A percentile compares a stretch with the other conserved stretches of the same genome.
These are phyloP conservation scores for Cotesia vestalis DNA, from an alignment of 1,140 invertebrate species.

Conservation along the genomic window DNA sequence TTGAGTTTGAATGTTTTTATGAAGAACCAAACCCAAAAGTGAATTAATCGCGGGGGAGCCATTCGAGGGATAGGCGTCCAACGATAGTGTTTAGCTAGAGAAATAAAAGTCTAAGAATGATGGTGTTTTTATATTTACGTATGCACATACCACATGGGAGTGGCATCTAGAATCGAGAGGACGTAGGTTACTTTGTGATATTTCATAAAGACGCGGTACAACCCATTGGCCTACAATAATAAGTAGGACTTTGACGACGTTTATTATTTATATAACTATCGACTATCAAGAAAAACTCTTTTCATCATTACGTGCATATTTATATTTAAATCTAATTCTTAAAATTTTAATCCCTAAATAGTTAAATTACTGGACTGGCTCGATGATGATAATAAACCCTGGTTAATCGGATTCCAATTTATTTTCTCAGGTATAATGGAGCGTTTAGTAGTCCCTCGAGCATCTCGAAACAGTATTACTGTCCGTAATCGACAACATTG, in stretches of 20 bases:
- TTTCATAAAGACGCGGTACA: background rate
- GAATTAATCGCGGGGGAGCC: slow-evolving; percentile 33
- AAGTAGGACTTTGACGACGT: too few species aligned
- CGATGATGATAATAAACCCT: slow-evolving; percentile 10
- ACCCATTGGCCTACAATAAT: background rate
- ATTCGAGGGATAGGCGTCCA: background rate
- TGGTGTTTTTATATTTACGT: slow-evolving; percentile 7
- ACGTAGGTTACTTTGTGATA: slow-evolving; percentile 6
- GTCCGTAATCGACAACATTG: background rate
- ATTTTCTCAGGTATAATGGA: too few species aligned
- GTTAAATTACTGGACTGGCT: too few species aligned
- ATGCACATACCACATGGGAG: slow-evolving; percentile 27
- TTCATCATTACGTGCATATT: background rate
- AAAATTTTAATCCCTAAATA: too few species aligned
- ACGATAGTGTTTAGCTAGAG: slow-evolving; percentile 9
- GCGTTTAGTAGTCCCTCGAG: background rate
- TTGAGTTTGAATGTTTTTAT: slow-evolving; percentile 36
- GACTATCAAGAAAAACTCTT: background rate
- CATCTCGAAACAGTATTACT: slow-evolving; percentile 27
- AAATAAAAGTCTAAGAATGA: background rate
- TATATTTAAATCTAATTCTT: too few species aligned
- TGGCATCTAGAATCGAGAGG: slow-evolving; percentile 16
- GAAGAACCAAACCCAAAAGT: slow-evolving; percentile 28
- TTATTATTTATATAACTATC: background rate
- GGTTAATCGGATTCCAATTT: slow-evolving; percentile 2